Conservation (phyloP, 2,113 vertebrate genomes). For the Bubo scandiacus region DNA sequence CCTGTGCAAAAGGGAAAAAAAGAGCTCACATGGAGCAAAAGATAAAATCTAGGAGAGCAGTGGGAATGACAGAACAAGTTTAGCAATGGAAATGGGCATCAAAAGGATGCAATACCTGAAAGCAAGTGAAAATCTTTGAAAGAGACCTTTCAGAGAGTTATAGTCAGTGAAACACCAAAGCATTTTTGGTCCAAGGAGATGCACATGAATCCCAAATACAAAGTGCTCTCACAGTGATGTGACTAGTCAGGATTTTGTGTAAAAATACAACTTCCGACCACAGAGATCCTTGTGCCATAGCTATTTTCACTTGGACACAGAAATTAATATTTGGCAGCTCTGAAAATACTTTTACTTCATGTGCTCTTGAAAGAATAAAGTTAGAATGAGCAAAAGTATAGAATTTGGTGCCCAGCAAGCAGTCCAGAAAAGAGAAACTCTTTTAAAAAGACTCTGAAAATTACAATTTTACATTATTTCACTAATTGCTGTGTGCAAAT, state of each 20-base stretch:
- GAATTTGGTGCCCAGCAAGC: background rate
- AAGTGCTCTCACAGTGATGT: background rate
- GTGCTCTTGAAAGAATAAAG: background rate
- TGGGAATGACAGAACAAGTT: background rate
- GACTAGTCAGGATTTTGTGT: background rate
- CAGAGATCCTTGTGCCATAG: background rate
- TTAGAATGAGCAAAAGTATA: background rate
- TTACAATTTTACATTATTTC: background rate
- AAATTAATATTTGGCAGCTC: background rate
- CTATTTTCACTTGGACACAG: background rate
- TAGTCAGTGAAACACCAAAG: background rate
- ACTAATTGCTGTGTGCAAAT: background rate
- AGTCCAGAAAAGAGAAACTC: background rate
- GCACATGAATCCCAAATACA: background rate
- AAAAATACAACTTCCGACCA: background rate
- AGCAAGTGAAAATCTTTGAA: background rate
- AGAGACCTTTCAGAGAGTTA: background rate
- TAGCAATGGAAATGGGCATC: background rate
- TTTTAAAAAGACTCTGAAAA: background rate
- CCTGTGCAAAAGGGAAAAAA: background rate
- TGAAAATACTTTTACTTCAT: background rate
- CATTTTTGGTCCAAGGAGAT: background rate
- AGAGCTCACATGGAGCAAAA: background rate
- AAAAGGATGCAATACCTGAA: background rate
- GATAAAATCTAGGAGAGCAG: background rate